Base-by-base conservation (phyloP, 1,140 invertebrate species). In the Drosophila watanabei region DNA sequence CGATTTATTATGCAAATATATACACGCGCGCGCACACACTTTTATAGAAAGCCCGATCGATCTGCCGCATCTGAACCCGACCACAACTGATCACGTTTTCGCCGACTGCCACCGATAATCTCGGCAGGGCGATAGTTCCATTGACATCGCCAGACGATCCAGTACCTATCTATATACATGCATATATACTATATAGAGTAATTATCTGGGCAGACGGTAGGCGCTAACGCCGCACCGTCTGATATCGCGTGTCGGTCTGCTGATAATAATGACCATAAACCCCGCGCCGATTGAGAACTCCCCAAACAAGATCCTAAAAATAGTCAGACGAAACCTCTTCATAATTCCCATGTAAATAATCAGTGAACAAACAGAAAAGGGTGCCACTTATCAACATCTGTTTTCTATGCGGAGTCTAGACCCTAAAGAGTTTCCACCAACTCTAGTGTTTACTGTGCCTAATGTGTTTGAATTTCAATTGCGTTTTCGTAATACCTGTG, bases 1-100 rank as follows among this genome's bases (percentile, higher is more conserved):
- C 85, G 85, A 82, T 82, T 86, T 79, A 89, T 90, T 90, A 90
- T 89, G 82, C 82, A 88, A 85, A 90, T 75, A 80, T 65, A 70
- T 39, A 62, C 60, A 75, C 49, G 62, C 33, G 39, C 63, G 41
- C 28, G 45, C 62, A 69, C 62, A 69, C 70, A 61, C 33, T 57
- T 88, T 73, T 80, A 77, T 84, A 81, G 77, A 88, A 64, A 88
- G 24, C 1, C 24, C 24, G n/a, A n/a, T n/a, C 24, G 24, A 24
- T 24, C 24, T 24, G 24, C 63, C 54, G 63, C 57, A 78, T 48
- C 59, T 49, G 66, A 61, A 75, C 45, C 54, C 70, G 78, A 79
- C 65, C 82, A 82, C 79, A 72, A 76, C 79, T 46, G 85, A 89
- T 89, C 85, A 89, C 85, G 86, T 89, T 89, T 89, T 73, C 52